Conservation (phyloP, 2,797 vertebrate species). For the Capromys pilorides region DNA sequence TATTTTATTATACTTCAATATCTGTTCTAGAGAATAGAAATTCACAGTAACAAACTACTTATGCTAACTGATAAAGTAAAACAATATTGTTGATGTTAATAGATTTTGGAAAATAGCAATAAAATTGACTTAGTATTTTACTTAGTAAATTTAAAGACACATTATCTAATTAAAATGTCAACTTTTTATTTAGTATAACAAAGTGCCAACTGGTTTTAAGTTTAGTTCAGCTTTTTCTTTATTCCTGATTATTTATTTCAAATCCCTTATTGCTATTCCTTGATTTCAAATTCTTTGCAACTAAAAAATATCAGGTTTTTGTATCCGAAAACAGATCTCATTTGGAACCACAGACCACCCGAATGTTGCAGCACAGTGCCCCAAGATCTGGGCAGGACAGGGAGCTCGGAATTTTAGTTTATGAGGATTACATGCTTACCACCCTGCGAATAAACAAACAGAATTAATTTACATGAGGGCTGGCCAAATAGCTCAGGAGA, state of each 20-base stretch:
- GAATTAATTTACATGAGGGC: neutral
- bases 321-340: neutral
- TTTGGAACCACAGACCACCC: neutral
- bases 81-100: neutral
- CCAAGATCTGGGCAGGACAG: neutral
- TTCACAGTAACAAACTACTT: neutral
- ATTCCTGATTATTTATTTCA: neutral
- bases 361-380: neutral
- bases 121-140: neutral
- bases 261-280: too few relatives aligned
- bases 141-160: neutral
- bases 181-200: neutral
- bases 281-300: neutral
- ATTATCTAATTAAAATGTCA: constrained; percentile 21
- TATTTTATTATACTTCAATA: neutral
- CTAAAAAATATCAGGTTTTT: neutral
- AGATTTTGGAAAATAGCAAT: neutral
- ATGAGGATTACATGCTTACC: neutral
- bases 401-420: constrained; percentile 18
- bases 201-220: neutral
- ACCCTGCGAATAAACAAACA: neutral
- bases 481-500: too few relatives aligned
- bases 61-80: neutral
- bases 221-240: neutral
- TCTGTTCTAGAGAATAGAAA: constrained; percentile 23